phyloP scores from a whole-genome alignment of 2,113 vertebrate genomes.

The Pelmatolapia mariae region DNA sequence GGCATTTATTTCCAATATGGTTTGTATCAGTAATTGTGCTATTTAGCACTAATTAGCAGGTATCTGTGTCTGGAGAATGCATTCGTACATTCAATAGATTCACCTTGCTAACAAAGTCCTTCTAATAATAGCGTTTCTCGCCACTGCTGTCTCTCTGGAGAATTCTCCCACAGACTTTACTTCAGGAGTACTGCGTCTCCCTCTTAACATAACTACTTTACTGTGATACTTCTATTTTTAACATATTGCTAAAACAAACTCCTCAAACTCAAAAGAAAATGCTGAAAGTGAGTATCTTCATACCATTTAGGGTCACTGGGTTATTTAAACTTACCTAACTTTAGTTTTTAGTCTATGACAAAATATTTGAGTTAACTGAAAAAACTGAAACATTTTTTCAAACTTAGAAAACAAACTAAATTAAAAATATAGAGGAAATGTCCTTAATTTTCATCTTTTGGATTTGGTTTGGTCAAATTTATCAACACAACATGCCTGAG shows the following conservation, averaged over 20 bases:
- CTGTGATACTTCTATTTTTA: background rate
- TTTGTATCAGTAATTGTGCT: background rate
- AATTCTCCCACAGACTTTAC: background rate
- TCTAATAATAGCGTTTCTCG: background rate
- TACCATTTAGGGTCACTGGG: background rate
- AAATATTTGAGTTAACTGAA: background rate
- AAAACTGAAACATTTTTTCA: background rate
- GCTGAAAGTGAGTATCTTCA: background rate
- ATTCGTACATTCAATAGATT: background rate
- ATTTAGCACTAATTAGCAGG: background rate
- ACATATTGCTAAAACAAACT: background rate
- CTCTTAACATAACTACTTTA: background rate
- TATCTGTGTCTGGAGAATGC: background rate
- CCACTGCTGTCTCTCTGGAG: background rate
- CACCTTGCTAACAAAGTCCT: background rate
- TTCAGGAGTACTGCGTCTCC: background rate
- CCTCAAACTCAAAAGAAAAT: background rate
- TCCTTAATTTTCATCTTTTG: background rate
- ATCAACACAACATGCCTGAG: background rate
- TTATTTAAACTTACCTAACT: background rate
- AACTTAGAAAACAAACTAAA: background rate
- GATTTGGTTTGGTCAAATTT: background rate
- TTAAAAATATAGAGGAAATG: background rate
- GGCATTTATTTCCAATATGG: background rate
- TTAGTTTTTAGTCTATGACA: background rate